phyloP scores from a whole-genome alignment of 1,140 invertebrate species.

The Sinella curviseta region DNA sequence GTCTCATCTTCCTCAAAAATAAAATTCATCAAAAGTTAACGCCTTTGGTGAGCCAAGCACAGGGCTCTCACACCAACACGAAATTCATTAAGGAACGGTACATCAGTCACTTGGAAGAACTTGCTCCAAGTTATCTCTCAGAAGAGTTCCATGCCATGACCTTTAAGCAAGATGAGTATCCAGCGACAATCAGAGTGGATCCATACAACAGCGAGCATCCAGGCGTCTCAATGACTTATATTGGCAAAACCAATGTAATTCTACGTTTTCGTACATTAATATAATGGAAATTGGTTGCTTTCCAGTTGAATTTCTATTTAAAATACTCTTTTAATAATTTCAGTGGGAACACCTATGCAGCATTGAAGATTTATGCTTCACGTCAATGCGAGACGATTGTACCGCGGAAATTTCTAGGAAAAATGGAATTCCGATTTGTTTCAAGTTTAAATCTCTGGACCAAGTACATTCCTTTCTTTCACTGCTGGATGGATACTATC shows the following conservation, averaged over 20 bases:
- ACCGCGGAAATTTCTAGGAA: conserved; percentile 75
- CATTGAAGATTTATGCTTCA: conserved; percentile 78
- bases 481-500: conserved; percentile 82
- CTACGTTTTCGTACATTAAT: neutral
- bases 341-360: conserved; percentile 73
- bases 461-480: conserved; percentile 78
- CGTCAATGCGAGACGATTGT: conserved; percentile 69
- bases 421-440: conserved; percentile 74
- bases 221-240: conserved; percentile 65
- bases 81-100: conserved; percentile 75
- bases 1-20: conserved; percentile 66
- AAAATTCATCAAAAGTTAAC: conserved; percentile 33
- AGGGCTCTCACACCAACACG: conserved; percentile 68
- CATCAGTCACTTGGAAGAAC: conserved; percentile 70
- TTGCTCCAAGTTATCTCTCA: conserved; percentile 77
- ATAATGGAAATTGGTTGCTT: conserved; percentile 29
- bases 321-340: conserved; percentile 50
- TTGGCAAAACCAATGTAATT: conserved; percentile 64
- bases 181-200: conserved; percentile 66
- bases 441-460: conserved; percentile 65
- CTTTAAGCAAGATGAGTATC: conserved; percentile 62
- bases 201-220: conserved; percentile 69
- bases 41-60: conserved; percentile 48
- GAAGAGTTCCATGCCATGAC: conserved; percentile 73
- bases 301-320: neutral